Evolutionary conservation across 1,140 invertebrate species (phyloP).

Genomic region (Bombus waltoni): DNA sequence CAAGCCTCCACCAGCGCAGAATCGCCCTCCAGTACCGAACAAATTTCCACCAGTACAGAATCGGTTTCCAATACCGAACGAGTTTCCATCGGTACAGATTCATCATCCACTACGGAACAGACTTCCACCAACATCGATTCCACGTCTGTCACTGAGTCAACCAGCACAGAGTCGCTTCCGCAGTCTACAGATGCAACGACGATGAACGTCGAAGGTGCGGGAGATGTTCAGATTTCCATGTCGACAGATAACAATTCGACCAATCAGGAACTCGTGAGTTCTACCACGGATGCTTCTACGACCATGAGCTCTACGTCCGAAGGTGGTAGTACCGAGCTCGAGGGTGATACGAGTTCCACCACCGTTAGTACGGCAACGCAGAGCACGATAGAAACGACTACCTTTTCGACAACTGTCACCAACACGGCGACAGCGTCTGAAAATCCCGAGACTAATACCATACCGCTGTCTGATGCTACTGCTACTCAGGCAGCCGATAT

Average conservation of each 20-base stretch:
- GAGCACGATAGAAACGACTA: background rate
- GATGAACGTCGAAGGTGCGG: background rate
- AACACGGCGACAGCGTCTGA: background rate
- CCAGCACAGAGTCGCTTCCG: constrained; percentile 23
- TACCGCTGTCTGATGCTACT: constrained; percentile 32
- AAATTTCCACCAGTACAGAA: constrained; percentile 39
- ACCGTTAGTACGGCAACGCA: background rate
- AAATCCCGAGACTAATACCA: constrained; percentile 49
- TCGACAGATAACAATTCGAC: background rate
- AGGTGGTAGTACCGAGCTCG: background rate
- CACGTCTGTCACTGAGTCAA: background rate
- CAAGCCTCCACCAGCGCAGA: constrained; percentile 14
- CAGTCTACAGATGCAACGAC: constrained; percentile 5
- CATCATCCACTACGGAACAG: constrained; percentile 15
- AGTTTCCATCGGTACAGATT: background rate
- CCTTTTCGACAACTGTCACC: background rate
- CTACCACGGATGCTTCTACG: background rate
- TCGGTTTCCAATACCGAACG: constrained; percentile 8
- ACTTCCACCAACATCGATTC: background rate
- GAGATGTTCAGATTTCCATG: background rate
- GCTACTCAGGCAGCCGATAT: constrained; percentile 12
- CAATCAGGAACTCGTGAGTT: background rate
- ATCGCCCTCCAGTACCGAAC: constrained; percentile 1
- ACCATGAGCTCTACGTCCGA: constrained; percentile 21
- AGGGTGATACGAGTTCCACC: background rate